Evolutionary conservation across 2,888 invertebrate genomes (phyloP).

Genomic region (Chaetogeoica ovagalla): DNA sequence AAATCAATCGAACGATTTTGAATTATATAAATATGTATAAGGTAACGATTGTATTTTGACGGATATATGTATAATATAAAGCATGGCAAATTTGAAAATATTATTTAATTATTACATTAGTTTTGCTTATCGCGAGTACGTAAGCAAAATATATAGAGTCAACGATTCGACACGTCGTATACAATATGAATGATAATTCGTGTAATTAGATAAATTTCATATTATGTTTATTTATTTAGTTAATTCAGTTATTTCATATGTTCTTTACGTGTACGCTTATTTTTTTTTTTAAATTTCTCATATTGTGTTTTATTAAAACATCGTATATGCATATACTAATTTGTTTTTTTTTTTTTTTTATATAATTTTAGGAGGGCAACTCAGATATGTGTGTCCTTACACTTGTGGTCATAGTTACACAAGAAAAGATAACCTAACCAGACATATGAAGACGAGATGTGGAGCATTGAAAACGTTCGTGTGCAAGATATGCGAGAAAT

Average conservation of each 20-base stretch:
- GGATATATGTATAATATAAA: too few relatives aligned
- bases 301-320: background rate
- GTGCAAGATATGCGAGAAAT: conserved; percentile 60
- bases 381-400: conserved; percentile 46
- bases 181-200: too few relatives aligned
- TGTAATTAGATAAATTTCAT: background rate
- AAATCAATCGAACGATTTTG: too few relatives aligned
- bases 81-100: background rate
- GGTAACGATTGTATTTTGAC: too few relatives aligned
- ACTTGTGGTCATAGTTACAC: conserved; percentile 57
- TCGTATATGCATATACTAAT: background rate
- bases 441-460: conserved; percentile 60
- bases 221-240: too few relatives aligned
- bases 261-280: background rate
- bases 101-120: background rate
- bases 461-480: conserved; percentile 60
- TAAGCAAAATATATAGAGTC: background rate
- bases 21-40: too few relatives aligned
- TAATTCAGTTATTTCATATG: background rate
- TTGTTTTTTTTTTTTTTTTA: too few relatives aligned
- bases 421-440: conserved; percentile 59
- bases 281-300: background rate
- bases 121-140: too few relatives aligned
- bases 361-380: conserved; percentile 4
- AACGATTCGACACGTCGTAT: background rate